Evolutionary conservation across 2,113 vertebrate species (phyloP).

Genomic region (Platichthys stellatus): DNA sequence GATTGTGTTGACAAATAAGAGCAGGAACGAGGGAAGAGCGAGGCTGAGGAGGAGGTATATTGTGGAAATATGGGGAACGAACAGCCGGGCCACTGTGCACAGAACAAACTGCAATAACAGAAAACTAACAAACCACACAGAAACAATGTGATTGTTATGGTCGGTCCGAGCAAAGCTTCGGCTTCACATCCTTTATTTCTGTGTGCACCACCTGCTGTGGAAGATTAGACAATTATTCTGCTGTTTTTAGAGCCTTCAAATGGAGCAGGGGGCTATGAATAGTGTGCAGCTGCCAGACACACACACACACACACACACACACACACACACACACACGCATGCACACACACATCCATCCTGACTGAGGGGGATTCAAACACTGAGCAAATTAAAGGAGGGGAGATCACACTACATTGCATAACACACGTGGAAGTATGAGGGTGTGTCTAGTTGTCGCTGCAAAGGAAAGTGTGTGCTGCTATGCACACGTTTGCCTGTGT

Average conservation of each 20-base stretch:
- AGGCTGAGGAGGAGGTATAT: too few relatives aligned
- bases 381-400: neutral
- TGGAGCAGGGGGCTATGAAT: constrained; percentile 36
- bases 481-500: constrained; percentile 27
- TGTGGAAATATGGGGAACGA: too few relatives aligned
- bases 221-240: constrained; percentile 57
- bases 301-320: neutral
- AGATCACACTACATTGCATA: neutral
- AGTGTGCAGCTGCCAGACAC: constrained; percentile 43
- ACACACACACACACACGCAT: neutral
- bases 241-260: constrained; percentile 50
- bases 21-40: too few relatives aligned
- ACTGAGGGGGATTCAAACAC: neutral
- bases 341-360: neutral
- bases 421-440: neutral
- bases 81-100: neutral
- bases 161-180: neutral
- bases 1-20: too few relatives aligned
- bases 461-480: constrained; percentile 10
- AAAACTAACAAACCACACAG: constrained; percentile 3
- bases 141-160: constrained; percentile 35
- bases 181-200: constrained; percentile 46
- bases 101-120: constrained; percentile 39
- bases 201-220: constrained; percentile 59
- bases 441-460: constrained; percentile 6